Conservation (phyloP, 2,113 vertebrate genomes). For the Columbina picui region DNA sequence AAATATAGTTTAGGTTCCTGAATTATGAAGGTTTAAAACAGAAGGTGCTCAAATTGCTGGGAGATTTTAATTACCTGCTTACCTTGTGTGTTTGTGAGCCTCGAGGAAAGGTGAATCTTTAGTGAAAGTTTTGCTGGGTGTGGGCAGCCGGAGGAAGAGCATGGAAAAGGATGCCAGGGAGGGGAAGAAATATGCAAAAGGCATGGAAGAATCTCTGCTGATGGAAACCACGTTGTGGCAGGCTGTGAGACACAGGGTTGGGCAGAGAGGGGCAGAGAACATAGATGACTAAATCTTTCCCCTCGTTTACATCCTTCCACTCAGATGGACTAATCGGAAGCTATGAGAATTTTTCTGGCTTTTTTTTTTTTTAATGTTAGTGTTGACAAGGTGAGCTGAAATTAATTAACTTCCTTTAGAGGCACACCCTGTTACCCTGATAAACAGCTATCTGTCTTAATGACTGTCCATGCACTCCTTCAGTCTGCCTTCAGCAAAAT, state of each 20-base stretch:
- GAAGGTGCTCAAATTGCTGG: background rate
- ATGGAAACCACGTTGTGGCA: background rate
- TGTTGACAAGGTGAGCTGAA: background rate
- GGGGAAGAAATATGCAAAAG: background rate
- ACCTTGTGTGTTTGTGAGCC: background rate
- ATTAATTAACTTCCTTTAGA: constrained; percentile 23
- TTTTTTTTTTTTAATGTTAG: background rate
- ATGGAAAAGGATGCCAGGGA: background rate
- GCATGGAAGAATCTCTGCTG: background rate
- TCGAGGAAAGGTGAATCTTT: constrained; percentile 12
- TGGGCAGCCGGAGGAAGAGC: background rate
- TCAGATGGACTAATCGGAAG: background rate
- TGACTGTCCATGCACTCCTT: constrained; percentile 37
- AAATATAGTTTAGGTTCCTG: background rate
- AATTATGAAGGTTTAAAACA: background rate
- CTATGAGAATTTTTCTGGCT: background rate
- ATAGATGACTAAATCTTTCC: background rate
- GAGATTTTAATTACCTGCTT: background rate
- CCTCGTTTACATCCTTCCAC: background rate
- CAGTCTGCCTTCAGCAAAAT: constrained; percentile 64
- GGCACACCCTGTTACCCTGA: constrained; percentile 45
- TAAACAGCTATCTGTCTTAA: constrained; percentile 23
- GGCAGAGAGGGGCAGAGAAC: background rate
- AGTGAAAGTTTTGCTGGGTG: constrained; percentile 16
- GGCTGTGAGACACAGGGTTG: background rate